These are phyloP conservation scores for Cylloceria caligata DNA, from an alignment of 2,888 invertebrate species.

Conservation along the genomic window DNA sequence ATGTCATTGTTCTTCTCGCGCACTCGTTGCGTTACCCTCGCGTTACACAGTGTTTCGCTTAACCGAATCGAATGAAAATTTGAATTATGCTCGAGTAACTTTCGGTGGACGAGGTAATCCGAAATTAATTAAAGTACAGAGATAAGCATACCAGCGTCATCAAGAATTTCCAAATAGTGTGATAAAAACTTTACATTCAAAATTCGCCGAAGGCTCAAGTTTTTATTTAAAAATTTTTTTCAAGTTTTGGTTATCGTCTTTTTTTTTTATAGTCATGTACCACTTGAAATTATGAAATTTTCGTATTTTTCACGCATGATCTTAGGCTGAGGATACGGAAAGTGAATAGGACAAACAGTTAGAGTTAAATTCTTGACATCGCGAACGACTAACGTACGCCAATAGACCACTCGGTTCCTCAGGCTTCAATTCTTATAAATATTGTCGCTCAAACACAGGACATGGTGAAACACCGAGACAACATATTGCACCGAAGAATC, in stretches of 20 bases:
- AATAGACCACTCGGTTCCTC: not conserved
- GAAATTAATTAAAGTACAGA: not conserved
- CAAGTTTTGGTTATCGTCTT: not conserved
- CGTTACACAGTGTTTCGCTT: not conserved
- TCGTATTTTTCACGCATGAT: not conserved
- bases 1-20: not conserved
- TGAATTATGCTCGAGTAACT: not conserved
- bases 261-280: not conserved
- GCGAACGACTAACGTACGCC: not conserved
- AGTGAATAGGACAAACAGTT: not conserved
- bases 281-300: not conserved
- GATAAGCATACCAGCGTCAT: too few species aligned
- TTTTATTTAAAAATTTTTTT: not conserved
- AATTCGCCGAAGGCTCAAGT: not conserved
- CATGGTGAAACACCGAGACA: not conserved
- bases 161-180: not conserved
- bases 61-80: not conserved
- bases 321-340: not conserved
- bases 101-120: not conserved
- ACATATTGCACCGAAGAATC: conserved; percentile 4
- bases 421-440: not conserved
- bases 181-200: not conserved
- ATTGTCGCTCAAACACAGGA: conserved; percentile 9
- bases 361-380: not conserved
- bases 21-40: not conserved